Conservation (phyloP, 2,113 vertebrate genomes). For the Channa maculata region DNA sequence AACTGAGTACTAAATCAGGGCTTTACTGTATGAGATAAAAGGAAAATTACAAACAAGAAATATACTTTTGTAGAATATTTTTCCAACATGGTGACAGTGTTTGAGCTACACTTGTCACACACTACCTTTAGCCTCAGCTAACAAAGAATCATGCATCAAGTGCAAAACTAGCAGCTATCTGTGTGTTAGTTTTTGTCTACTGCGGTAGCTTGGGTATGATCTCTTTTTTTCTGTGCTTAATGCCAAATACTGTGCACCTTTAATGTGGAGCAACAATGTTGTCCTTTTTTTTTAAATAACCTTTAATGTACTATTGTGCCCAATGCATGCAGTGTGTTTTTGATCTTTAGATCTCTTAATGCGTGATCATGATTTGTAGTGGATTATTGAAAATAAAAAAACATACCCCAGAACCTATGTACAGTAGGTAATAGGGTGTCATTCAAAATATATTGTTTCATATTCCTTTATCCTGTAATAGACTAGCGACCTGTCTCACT, state of each 20-base stretch:
- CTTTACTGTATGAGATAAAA: slow-evolving; percentile 55
- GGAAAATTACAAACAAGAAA: slow-evolving; percentile 55
- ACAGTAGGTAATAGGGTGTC: slow-evolving; percentile 28
- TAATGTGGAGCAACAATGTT: slow-evolving; percentile 73
- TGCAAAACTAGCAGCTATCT: slow-evolving; percentile 60
- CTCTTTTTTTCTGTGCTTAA: slow-evolving; percentile 76
- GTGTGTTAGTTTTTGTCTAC: slow-evolving; percentile 52
- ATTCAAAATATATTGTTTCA: slow-evolving; percentile 27
- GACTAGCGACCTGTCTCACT: not conserved
- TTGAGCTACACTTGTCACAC: slow-evolving; percentile 40
- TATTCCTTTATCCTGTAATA: slow-evolving; percentile 4
- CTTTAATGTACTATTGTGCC: slow-evolving; percentile 73
- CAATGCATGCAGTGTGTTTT: slow-evolving; percentile 82
- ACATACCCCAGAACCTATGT: slow-evolving; percentile 27
- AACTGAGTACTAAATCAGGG: slow-evolving; percentile 37
- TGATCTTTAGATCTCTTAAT: slow-evolving; percentile 72
- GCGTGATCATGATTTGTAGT: slow-evolving; percentile 82
- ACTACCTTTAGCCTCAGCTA: slow-evolving; percentile 69
- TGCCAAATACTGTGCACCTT: slow-evolving; percentile 84
- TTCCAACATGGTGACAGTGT: slow-evolving; percentile 70
- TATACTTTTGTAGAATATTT: slow-evolving; percentile 84
- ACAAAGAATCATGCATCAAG: slow-evolving; percentile 72
- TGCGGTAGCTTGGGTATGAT: slow-evolving; percentile 64
- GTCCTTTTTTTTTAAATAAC: slow-evolving; percentile 69
- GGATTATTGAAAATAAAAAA: slow-evolving; percentile 78